phyloP scores from a whole-genome alignment of 2,888 invertebrate genomes.

The Macaria liturata region DNA sequence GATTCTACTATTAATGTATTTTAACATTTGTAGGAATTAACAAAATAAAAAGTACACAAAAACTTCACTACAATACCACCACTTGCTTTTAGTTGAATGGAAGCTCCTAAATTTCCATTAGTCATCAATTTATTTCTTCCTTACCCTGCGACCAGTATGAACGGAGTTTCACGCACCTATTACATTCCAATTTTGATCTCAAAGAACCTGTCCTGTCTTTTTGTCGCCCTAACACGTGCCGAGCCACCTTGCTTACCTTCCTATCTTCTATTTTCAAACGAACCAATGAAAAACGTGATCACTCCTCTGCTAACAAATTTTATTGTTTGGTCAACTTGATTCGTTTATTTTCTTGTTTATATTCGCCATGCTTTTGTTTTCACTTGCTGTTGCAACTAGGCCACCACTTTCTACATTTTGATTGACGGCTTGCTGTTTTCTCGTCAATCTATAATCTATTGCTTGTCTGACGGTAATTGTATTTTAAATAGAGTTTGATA shows the following conservation, averaged over 20 bases:
- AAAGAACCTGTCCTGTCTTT: constrained; percentile 72
- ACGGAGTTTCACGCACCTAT: constrained; percentile 75
- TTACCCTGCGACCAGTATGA: constrained; percentile 6
- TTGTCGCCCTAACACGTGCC: constrained; percentile 75
- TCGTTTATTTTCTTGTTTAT: constrained; percentile 35
- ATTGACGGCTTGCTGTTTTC: background rate
- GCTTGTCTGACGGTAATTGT: no score
- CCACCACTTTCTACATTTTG: constrained; percentile 15
- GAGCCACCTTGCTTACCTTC: constrained; percentile 47
- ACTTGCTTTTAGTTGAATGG: no score
- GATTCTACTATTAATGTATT: no score
- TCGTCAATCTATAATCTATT: no score
- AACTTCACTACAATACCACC: no score
- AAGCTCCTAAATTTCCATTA: no score
- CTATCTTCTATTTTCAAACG: constrained; percentile 54
- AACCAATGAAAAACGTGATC: constrained; percentile 60
- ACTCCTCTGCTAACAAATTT: constrained; percentile 51
- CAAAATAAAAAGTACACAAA: no score
- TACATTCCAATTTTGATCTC: constrained; percentile 76
- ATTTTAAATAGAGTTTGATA: no score
- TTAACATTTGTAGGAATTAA: no score
- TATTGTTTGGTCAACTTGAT: constrained; percentile 44
- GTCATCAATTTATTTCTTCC: background rate
- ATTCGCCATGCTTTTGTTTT: constrained; percentile 25
- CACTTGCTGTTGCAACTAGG: constrained; percentile 11